Conservation (phyloP, 2,797 vertebrate species). For the Manis crassicaudata region DNA sequence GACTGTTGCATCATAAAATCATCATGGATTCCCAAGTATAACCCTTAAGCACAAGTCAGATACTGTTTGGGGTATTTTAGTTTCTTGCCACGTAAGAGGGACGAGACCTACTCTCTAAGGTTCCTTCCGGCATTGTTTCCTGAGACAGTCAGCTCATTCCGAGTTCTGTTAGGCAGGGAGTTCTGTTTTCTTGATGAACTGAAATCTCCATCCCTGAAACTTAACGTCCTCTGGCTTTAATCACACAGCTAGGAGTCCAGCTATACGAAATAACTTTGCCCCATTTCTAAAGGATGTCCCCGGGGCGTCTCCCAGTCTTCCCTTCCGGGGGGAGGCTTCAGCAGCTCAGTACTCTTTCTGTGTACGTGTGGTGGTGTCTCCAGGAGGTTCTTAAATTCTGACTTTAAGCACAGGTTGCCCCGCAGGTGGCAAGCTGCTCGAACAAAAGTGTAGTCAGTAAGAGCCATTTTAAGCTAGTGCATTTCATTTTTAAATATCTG, state of each 20-base stretch:
- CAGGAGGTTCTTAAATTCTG: background rate
- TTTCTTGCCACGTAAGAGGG: background rate
- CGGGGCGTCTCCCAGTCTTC: background rate
- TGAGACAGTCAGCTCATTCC: background rate
- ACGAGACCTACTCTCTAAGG: background rate
- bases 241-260: background rate
- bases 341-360: no score
- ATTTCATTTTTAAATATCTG: background rate
- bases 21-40: background rate
- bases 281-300: background rate
- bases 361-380: fast-evolving
- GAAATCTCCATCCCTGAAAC: background rate
- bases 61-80: no score
- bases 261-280: background rate
- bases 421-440: background rate
- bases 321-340: background rate
- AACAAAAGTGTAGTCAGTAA: background rate
- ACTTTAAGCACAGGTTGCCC: background rate
- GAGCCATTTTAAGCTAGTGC: background rate
- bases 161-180: background rate
- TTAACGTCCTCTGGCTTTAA: background rate
- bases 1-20: background rate
- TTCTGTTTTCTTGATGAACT: background rate
- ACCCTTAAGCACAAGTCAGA: background rate
- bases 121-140: background rate